Percentiles rank a stretch among this genome's conserved stretches.
Evolutionary conservation across 2,797 vertebrate genomes (phyloP).

Genomic region (Apogon talboti): DNA sequence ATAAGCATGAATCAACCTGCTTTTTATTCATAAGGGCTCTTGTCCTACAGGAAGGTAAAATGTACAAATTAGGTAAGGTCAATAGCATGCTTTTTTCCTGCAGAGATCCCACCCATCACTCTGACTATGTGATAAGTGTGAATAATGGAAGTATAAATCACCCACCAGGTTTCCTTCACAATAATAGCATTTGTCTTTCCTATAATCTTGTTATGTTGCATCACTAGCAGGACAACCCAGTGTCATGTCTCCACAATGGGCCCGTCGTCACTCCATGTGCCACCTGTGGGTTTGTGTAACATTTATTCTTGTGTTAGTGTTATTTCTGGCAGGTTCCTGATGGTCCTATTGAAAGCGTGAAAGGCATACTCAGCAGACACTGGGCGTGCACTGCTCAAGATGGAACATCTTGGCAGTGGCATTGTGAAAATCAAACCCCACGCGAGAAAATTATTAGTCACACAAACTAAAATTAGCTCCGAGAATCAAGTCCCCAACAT

Average conservation of each 20-base stretch:
- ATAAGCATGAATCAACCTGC: slow-evolving; percentile 47
- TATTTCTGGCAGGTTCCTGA: slow-evolving; percentile 57
- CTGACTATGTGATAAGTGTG: slow-evolving; percentile 28
- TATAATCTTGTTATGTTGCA: slow-evolving; percentile 13
- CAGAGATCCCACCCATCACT: slow-evolving; percentile 19
- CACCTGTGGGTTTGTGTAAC: slow-evolving; percentile 20
- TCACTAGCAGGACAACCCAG: slow-evolving; percentile 11
- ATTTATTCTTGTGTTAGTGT: slow-evolving; percentile 12
- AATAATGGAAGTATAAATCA: slow-evolving; percentile 8
- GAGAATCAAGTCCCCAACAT: slow-evolving; percentile 25
- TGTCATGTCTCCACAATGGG: slow-evolving; percentile 11
- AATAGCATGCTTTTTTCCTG: slow-evolving; percentile 30
- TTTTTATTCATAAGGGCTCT: slow-evolving; percentile 2
- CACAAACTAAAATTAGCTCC: slow-evolving; percentile 54
- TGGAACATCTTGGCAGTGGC: slow-evolving; percentile 53
- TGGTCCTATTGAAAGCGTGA: slow-evolving; percentile 39
- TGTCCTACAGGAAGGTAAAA: slow-evolving; percentile 36
- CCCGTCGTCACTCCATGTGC: slow-evolving; percentile 15
- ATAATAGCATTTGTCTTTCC: slow-evolving; percentile 5
- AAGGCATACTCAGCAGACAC: slow-evolving; percentile 35
- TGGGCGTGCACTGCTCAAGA: slow-evolving; percentile 23
- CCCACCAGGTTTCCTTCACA: slow-evolving; percentile 19
- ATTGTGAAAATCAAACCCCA: slow-evolving; percentile 46
- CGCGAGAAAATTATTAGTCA: slow-evolving; percentile 54
- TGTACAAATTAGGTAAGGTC: slow-evolving; percentile 48